Percentiles rank a stretch among this genome's conserved stretches.
phyloP scores from a whole-genome alignment of 2,888 invertebrate species.

The Cerastis leucographa region DNA sequence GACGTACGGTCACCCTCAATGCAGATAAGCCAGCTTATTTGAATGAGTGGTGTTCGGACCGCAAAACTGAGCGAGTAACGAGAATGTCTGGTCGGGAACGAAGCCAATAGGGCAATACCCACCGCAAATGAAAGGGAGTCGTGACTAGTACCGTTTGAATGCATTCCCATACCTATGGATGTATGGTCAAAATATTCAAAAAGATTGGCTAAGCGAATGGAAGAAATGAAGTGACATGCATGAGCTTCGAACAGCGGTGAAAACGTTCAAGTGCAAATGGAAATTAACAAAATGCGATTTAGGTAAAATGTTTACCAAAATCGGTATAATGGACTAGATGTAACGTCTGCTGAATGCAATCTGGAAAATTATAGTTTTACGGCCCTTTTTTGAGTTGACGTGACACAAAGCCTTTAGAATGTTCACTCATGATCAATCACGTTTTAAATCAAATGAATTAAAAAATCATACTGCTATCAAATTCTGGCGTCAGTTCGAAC shows the following conservation, averaged over 20 bases:
- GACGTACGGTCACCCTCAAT: slow-evolving; percentile 58
- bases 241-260: background rate
- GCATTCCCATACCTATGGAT: slow-evolving; percentile 30
- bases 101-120: slow-evolving; percentile 70
- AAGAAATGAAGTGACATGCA: background rate
- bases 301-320: too few relatives aligned
- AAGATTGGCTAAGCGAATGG: slow-evolving; percentile 5
- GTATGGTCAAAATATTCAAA: slow-evolving; percentile 12
- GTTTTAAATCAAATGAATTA: background rate
- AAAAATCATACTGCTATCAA: background rate
- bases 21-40: slow-evolving; percentile 76
- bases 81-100: slow-evolving; percentile 55
- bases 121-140: slow-evolving; percentile 77
- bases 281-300: background rate
- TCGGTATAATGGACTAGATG: too few relatives aligned
- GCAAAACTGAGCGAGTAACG: slow-evolving; percentile 75
- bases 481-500: background rate
- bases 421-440: background rate
- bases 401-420: background rate
- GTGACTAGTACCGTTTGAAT: slow-evolving; percentile 67
- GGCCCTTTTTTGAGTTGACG: background rate
- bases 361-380: background rate
- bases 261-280: background rate
- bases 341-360: background rate
- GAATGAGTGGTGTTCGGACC: slow-evolving; percentile 76